These are phyloP conservation scores for Lasioglossum pauxillum DNA, from an alignment of 2,888 invertebrate genomes.

Conservation along the genomic window DNA sequence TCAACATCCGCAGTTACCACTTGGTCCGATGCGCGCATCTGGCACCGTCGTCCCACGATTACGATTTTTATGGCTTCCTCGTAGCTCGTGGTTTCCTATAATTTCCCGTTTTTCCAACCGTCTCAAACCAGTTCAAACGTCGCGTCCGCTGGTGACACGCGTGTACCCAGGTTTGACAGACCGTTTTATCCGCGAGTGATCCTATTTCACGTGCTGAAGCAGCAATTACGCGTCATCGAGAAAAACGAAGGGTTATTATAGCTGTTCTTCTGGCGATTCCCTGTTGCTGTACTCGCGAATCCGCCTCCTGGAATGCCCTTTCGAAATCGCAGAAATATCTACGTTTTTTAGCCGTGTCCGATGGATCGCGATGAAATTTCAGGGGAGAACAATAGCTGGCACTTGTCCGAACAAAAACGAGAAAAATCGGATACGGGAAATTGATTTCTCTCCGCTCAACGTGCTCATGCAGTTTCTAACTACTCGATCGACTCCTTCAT, in stretches of 20 bases:
- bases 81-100: constrained; percentile 39
- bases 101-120: constrained; percentile 47
- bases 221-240: constrained; percentile 53
- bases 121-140: constrained; percentile 45
- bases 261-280: constrained; percentile 50
- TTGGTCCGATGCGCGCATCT: background rate
- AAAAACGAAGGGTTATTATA: constrained; percentile 59
- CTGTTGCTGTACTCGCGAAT: constrained; percentile 35
- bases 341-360: constrained; percentile 34
- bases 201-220: constrained; percentile 46
- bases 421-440: background rate
- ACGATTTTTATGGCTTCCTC: constrained; percentile 28
- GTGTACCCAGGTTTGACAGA: constrained; percentile 49
- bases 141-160: constrained; percentile 4
- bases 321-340: constrained; percentile 46
- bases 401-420: background rate
- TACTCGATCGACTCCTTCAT: background rate
- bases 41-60: constrained; percentile 1
- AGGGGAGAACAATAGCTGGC: background rate
- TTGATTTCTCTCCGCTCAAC: constrained; percentile 1
- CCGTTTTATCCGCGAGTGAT: constrained; percentile 53
- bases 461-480: background rate
- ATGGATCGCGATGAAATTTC: constrained; percentile 35
- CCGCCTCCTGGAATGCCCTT: constrained; percentile 48
- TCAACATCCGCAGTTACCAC: constrained; percentile 37